Evolutionary conservation across 2,113 vertebrate genomes (phyloP).

Genomic region (Anas platyrhynchos): DNA sequence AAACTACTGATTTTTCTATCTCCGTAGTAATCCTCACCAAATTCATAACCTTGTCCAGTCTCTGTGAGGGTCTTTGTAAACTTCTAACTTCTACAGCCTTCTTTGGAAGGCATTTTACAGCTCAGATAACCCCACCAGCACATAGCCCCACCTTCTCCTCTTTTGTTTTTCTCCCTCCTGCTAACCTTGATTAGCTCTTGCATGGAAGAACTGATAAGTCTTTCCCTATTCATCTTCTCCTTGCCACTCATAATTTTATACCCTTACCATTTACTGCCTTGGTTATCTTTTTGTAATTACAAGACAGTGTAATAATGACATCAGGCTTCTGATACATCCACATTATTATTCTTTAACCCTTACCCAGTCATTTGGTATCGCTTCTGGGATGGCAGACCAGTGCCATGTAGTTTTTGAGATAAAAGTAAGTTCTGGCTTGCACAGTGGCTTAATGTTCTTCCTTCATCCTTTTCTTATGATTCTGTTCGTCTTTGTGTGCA

Average conservation of each 20-base stretch:
- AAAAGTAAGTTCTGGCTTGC: background rate
- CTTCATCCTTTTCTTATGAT: background rate
- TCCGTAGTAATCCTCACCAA: background rate
- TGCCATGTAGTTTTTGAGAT: background rate
- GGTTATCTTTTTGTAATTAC: background rate
- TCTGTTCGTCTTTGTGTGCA: background rate
- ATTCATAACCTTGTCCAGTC: background rate
- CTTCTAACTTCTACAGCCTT: background rate
- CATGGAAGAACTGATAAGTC: background rate
- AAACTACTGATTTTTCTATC: background rate
- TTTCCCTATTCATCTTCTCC: background rate
- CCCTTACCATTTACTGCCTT: rapidly evolving
- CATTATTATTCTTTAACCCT: background rate
- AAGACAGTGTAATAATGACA: background rate
- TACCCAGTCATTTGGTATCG: background rate
- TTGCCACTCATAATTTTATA: background rate
- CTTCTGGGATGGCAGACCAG: background rate
- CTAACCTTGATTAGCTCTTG: background rate
- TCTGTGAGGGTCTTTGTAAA: background rate
- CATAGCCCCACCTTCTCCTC: background rate
- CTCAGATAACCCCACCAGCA: background rate
- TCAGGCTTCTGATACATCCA: background rate
- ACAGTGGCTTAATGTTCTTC: background rate
- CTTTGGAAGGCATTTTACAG: background rate
- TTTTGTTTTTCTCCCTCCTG: background rate